These are phyloP conservation scores for Lethenteron reissneri DNA, from an alignment of 2,113 vertebrate genomes.

Conservation along the genomic window DNA sequence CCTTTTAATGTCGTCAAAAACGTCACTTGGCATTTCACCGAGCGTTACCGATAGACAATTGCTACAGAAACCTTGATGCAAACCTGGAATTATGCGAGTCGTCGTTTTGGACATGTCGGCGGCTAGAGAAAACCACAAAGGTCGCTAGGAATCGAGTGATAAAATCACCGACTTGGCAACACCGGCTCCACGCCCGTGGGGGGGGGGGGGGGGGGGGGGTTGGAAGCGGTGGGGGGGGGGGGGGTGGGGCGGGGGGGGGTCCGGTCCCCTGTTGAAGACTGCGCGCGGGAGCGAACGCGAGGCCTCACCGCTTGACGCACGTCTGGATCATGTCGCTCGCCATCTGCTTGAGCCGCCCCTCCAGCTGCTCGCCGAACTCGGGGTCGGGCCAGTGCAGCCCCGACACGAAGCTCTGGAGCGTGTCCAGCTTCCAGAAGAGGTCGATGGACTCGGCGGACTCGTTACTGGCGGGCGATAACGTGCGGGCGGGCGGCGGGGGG, in stretches of 20 bases:
- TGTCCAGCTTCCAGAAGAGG: conserved; percentile 89
- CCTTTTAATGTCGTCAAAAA: too few relatives aligned
- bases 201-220: background rate
- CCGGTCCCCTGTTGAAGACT: conserved; percentile 3
- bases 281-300: too few relatives aligned
- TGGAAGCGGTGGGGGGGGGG: background rate
- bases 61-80: too few relatives aligned
- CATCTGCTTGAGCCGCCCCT: conserved; percentile 92
- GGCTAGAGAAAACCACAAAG: too few relatives aligned
- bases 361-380: conserved; percentile 80
- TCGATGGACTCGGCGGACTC: conserved; percentile 83
- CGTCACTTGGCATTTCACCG: too few relatives aligned
- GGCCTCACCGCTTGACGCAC: conserved; percentile 65
- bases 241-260: background rate
- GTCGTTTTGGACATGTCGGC: too few relatives aligned
- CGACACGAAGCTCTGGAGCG: conserved; percentile 75
- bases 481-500: too few relatives aligned
- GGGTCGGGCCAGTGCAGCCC: conserved; percentile 91
- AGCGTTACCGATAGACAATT: too few relatives aligned
- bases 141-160: too few relatives aligned
- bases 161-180: too few relatives aligned
- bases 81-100: too few relatives aligned
- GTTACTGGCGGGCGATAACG: conserved; percentile 28
- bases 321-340: conserved; percentile 97
- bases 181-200: background rate